phyloP scores from a whole-genome alignment of 2,888 invertebrate species.

The Agrotis exclamationis region DNA sequence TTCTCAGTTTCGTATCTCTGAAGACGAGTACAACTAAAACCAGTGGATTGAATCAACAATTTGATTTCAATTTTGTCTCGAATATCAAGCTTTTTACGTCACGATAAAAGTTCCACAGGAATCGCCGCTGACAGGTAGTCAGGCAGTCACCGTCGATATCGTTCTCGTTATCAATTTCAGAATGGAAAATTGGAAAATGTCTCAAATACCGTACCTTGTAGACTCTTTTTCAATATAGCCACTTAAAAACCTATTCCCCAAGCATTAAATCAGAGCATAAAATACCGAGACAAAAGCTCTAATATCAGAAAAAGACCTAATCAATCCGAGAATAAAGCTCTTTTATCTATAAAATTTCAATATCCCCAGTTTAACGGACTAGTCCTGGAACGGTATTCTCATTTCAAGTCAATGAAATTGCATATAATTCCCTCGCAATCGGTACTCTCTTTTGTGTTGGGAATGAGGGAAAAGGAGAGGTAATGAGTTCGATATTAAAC shows the following conservation, averaged over 20 bases:
- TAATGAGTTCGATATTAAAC: slow-evolving; percentile 71
- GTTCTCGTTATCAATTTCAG: slow-evolving; percentile 35
- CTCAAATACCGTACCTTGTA: slow-evolving; percentile 12
- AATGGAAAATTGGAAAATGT: slow-evolving; percentile 37
- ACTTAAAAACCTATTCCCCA: slow-evolving; percentile 56
- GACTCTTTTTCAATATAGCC: slow-evolving; percentile 35
- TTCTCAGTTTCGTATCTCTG: too few relatives aligned
- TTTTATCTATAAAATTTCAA: slow-evolving; percentile 78
- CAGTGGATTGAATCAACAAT: neutral
- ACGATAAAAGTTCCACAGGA: neutral
- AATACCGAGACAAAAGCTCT: slow-evolving; percentile 55
- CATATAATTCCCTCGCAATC: slow-evolving; percentile 81
- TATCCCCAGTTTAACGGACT: slow-evolving; percentile 72
- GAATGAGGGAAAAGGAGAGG: slow-evolving; percentile 64
- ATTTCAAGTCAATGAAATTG: slow-evolving; percentile 83
- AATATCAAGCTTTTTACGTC: neutral
- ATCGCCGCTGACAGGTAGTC: slow-evolving; percentile 22
- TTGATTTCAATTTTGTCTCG: neutral
- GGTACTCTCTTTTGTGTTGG: slow-evolving; percentile 70
- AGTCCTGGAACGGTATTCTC: slow-evolving; percentile 76
- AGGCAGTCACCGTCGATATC: slow-evolving; percentile 22
- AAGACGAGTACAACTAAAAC: neutral
- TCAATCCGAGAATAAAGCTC: slow-evolving; percentile 69
- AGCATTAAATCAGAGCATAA: slow-evolving; percentile 48
- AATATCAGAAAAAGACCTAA: slow-evolving; percentile 61